Conservation (phyloP, 2,888 invertebrate species). For the Scrobipalpa costella region DNA sequence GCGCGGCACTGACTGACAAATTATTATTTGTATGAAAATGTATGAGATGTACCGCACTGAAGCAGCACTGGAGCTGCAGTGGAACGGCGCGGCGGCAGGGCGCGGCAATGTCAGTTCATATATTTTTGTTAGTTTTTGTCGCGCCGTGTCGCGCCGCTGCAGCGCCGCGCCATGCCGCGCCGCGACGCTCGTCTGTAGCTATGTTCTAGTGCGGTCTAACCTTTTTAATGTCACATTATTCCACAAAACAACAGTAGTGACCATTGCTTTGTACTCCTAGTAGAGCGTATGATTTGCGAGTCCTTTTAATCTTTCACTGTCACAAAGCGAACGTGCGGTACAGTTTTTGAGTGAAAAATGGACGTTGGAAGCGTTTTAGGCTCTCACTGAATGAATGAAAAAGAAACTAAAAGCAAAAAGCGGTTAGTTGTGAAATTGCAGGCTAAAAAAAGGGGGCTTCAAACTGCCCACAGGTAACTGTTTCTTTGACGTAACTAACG, state of each 20-base stretch:
- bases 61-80: too few relatives aligned
- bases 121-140: too few relatives aligned
- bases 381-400: slow-evolving; percentile 5
- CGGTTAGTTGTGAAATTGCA: slow-evolving; percentile 5
- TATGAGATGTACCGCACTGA: too few relatives aligned
- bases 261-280: neutral
- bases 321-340: slow-evolving; percentile 13
- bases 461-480: slow-evolving; percentile 2
- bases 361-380: neutral
- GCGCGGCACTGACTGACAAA: too few relatives aligned
- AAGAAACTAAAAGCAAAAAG: slow-evolving; percentile 9
- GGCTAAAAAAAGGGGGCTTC: neutral
- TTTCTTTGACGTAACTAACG: neutral
- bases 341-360: slow-evolving; percentile 15
- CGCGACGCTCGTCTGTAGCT: too few relatives aligned
- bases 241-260: neutral
- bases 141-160: too few relatives aligned
- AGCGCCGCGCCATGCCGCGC: too few relatives aligned
- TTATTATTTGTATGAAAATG: too few relatives aligned
- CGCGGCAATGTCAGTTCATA: too few relatives aligned
- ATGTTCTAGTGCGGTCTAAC: too few relatives aligned
- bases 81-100: too few relatives aligned
- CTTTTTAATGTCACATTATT: neutral
- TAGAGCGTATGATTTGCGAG: slow-evolving; percentile 8
- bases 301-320: slow-evolving; percentile 13